A percentile compares a stretch with the other conserved stretches of the same genome.
phyloP scores from a whole-genome alignment of 2,888 invertebrate genomes.

The Tenodera sinensis region DNA sequence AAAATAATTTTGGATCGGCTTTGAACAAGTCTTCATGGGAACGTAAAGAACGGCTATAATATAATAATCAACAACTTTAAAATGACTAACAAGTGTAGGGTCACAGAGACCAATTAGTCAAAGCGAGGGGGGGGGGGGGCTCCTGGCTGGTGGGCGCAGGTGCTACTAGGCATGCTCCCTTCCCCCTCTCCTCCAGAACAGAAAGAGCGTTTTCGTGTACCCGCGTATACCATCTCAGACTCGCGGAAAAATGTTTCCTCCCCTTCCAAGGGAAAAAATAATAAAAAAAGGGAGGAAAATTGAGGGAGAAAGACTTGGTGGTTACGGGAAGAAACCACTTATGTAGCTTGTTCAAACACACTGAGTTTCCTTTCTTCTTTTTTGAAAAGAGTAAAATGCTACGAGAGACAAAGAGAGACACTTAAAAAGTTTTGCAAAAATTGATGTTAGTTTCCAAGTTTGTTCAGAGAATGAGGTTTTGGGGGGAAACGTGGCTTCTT shows the following conservation, averaged over 20 bases:
- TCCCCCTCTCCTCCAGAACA: not conserved
- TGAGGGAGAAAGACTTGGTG: conserved; percentile 8
- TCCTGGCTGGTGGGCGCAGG: conserved; percentile 4
- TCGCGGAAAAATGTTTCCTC: not conserved
- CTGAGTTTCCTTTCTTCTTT: not conserved
- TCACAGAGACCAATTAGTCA: conserved; percentile 11
- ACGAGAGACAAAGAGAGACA: conserved; percentile 5
- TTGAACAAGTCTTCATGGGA: not conserved
- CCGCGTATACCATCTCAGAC: not conserved
- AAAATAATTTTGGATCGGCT: not conserved
- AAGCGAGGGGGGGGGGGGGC: not conserved
- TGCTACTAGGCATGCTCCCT: conserved; percentile 10
- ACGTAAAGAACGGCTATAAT: not conserved
- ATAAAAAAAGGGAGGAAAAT: conserved; percentile 9
- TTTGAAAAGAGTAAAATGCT: not conserved
- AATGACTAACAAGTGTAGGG: not conserved
- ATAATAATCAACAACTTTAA: not conserved
- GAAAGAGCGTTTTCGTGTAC: conserved; percentile 10
- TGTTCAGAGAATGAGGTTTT: not conserved
- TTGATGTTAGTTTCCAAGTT: conserved; percentile 15
- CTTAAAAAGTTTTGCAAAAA: conserved; percentile 24
- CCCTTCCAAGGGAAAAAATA: conserved; percentile 16
- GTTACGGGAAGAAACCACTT: conserved; percentile 28
- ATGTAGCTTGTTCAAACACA: conserved; percentile 26
- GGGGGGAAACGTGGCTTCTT: not conserved